phyloP scores from a whole-genome alignment of 2,797 vertebrate species.

The Galago senegalensis region DNA sequence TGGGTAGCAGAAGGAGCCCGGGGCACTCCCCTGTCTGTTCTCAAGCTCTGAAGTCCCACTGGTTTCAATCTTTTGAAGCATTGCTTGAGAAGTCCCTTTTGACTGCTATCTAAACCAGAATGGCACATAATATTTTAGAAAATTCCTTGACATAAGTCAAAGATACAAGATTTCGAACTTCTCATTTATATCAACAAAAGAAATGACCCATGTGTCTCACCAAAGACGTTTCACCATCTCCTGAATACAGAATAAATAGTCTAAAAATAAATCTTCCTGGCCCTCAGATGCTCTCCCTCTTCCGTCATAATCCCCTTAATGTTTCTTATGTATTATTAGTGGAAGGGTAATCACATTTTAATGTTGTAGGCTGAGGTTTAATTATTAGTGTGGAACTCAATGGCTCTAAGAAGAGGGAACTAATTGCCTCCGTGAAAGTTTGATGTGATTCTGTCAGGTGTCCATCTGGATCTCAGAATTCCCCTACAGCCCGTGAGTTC shows the following conservation, averaged over 20 bases:
- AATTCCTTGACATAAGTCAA: slow-evolving; percentile 44
- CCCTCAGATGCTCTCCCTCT: slow-evolving; percentile 64
- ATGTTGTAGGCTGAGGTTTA: slow-evolving; percentile 72
- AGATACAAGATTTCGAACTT: background rate
- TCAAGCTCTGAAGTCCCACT: background rate
- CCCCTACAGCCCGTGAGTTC: slow-evolving; percentile 68
- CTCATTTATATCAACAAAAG: background rate
- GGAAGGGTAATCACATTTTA: slow-evolving; percentile 79
- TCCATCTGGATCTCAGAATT: slow-evolving; percentile 78
- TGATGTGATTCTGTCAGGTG: slow-evolving; percentile 80
- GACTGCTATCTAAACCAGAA: slow-evolving; percentile 11
- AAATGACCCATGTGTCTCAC: background rate
- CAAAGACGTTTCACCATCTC: background rate
- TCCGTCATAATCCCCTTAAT: slow-evolving; percentile 61
- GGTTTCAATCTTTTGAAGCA: slow-evolving; percentile 35
- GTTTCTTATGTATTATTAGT: slow-evolving; percentile 64
- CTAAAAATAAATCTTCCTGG: slow-evolving; percentile 33
- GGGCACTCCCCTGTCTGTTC: background rate
- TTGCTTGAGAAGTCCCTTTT: slow-evolving; percentile 42
- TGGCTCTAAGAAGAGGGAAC: slow-evolving; percentile 80
- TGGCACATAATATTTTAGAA: background rate
- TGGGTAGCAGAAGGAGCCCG: background rate
- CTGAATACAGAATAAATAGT: background rate
- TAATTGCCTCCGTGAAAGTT: slow-evolving; percentile 85
- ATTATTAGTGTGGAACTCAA: slow-evolving; percentile 80